Base-by-base conservation (phyloP, 2,113 vertebrate genomes). In the Chaetodon auriga region DNA sequence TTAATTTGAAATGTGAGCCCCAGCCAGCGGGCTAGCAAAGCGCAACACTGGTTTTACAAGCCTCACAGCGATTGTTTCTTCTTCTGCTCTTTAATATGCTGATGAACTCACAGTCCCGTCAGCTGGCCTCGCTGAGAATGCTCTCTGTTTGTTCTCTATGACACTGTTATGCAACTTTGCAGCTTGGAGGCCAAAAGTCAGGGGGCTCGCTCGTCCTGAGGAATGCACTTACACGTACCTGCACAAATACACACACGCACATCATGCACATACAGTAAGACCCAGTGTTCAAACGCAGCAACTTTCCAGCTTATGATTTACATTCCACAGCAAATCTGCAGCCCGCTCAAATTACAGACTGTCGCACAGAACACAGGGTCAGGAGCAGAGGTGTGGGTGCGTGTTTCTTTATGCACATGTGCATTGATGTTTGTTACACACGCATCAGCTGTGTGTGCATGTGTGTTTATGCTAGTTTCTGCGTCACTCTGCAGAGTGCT, bases 291-390 rank as follows among this genome's bases (percentile, higher is more conserved):
- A 83, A 62, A 83, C 23, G 5, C 35, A 53, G 64, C 51, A 81
- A 64, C 70, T 68, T 18, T 85, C 38, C 53, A 81, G 46, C 63
- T 81, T 88, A 68, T 90, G 72, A 86, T 92, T 90, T 80, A 68
- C 85, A 91, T 89, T 89, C 90, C 90, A 71, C 68, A 62, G 73
- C 46, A 82, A 83, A 85, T 88, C 92, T 71, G 78, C 25, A 43
- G 54, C 66, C 65, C 2, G 16, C 76, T 87, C 80, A 81, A 73
- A 88, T 90, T 87, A 81, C 80, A 75, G 46, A 18, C 73, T 84
- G 79, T 48, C 35, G 25, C 75, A 23, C 38, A 57, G 48, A 58
- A 14, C 58, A 30, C 48, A 61, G n/a, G 51, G 10, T 71, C 35
- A 15, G 53, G 74, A 61, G 81, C 66, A 45, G 48, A 54, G 45